phyloP scores from a whole-genome alignment of 2,113 vertebrate species.

The Vimba vimba region DNA sequence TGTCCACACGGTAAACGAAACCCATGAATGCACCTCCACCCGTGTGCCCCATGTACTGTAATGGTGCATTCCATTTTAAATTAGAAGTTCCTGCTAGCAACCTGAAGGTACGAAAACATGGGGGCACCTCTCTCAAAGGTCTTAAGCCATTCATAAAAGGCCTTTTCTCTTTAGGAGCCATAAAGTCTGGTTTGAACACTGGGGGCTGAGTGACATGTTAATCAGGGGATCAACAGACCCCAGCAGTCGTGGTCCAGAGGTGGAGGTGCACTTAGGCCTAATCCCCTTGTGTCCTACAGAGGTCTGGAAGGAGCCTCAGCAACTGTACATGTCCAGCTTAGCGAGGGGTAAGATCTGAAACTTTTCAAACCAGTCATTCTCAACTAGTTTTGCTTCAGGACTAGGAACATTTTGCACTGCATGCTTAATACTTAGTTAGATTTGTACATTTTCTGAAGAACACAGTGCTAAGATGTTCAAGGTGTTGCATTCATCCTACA shows the following conservation, averaged over 20 bases:
- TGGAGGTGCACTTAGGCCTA: constrained; percentile 70
- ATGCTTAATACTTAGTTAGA: neutral
- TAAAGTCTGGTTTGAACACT: constrained; percentile 62
- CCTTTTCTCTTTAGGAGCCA: constrained; percentile 64
- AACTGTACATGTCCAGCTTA: constrained; percentile 30
- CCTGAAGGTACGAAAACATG: constrained; percentile 60
- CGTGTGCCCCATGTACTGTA: neutral
- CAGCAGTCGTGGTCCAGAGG: constrained; percentile 70
- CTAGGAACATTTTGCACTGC: neutral
- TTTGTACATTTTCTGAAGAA: neutral
- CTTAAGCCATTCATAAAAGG: constrained; percentile 63
- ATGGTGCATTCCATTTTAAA: constrained; percentile 27
- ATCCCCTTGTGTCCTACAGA: constrained; percentile 65
- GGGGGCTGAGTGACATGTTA: constrained; percentile 77
- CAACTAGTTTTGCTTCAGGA: neutral
- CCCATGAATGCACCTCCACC: neutral
- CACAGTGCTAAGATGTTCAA: neutral
- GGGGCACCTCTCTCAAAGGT: constrained; percentile 35
- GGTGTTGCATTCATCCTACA: neutral
- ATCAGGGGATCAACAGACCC: constrained; percentile 72
- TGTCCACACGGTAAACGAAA: neutral
- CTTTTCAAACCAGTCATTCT: neutral
- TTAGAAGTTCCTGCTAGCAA: constrained; percentile 51
- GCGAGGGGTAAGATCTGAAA: neutral
- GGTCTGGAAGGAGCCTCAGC: constrained; percentile 22